Conservation (phyloP, 1,140 invertebrate species). For the Macrobrachium rosenbergii region DNA sequence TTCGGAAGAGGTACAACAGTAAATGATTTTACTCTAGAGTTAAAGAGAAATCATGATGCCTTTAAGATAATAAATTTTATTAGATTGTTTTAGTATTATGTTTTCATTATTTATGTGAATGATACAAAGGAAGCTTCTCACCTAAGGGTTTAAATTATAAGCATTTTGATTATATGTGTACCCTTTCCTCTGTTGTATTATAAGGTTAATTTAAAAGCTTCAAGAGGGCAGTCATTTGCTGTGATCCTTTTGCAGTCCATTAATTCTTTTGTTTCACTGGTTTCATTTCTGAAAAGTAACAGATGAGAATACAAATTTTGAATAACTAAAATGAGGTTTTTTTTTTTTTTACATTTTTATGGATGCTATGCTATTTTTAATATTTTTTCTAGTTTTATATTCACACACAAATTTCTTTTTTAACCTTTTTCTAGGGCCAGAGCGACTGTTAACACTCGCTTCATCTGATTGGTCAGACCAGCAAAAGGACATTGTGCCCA, state of each 20-base stretch:
- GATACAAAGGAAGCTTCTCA: no score
- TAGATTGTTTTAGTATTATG: no score
- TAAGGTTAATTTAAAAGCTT: no score
- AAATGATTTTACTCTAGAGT: no score
- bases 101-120: no score
- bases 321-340: background rate
- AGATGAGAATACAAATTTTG: no score
- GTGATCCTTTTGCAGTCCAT: background rate
- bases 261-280: background rate
- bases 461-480: conserved; percentile 65
- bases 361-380: background rate
- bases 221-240: no score
- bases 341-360: background rate
- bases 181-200: background rate
- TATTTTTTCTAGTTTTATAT: background rate
- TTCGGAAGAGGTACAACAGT: conserved; percentile 54
- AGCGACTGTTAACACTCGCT: conserved; percentile 60
- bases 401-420: background rate
- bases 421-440: conserved; percentile 43
- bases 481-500: conserved; percentile 56
- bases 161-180: background rate
- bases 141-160: no score
- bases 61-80: no score
- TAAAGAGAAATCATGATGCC: no score
- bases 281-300: no score